Evolutionary conservation across 1,140 invertebrate species (phyloP).

Genomic region (Wiebesia pumilae): DNA sequence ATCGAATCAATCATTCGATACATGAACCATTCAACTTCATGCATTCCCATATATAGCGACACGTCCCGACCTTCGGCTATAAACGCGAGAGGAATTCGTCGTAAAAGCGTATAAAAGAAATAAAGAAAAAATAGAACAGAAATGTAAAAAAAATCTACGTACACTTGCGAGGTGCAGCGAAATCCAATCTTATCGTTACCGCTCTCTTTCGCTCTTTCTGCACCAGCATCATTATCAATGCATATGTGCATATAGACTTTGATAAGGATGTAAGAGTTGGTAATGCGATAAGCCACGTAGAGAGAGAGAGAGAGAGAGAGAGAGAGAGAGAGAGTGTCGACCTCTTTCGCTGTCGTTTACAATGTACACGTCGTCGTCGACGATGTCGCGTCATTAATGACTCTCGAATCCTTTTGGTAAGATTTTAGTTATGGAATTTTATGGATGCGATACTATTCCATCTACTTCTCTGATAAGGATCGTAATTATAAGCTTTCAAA

Average conservation of each 20-base stretch:
- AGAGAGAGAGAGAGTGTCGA: not conserved
- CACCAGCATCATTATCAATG: constrained; percentile 9
- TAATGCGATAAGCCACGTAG: not conserved
- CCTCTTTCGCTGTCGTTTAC: not conserved
- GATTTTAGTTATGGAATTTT: not conserved
- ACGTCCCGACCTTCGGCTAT: not conserved
- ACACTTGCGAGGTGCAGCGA: constrained; percentile 1
- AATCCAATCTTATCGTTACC: constrained; percentile 32
- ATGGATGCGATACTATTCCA: not conserved
- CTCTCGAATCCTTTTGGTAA: not conserved
- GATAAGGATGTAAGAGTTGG: constrained; percentile 1
- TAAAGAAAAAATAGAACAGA: not conserved
- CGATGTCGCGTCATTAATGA: not conserved
- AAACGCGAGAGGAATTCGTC: not conserved
- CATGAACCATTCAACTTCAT: not conserved
- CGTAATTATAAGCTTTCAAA: too few relatives aligned
- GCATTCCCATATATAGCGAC: not conserved
- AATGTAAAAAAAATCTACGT: not conserved
- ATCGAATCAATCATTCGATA: not conserved
- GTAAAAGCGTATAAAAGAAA: not conserved
- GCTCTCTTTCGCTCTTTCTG: not conserved
- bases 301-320: not conserved
- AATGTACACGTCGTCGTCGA: not conserved
- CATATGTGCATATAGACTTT: not conserved
- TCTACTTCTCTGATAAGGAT: not conserved